These are phyloP conservation scores for Sebastes vulpes DNA, from an alignment of 2,797 vertebrate species.

Conservation along the genomic window DNA sequence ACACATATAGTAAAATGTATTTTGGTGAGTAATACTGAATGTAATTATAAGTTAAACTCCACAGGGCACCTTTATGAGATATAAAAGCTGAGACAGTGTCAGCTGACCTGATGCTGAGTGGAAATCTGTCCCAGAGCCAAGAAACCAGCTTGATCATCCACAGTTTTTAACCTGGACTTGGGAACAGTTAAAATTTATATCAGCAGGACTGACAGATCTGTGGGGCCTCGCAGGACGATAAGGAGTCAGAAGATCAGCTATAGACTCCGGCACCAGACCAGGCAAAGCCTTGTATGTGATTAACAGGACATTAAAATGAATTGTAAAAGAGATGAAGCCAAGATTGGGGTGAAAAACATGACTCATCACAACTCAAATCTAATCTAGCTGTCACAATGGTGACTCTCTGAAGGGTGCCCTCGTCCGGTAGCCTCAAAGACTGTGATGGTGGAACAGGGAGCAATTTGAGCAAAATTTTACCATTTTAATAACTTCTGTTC, in stretches of 20 bases:
- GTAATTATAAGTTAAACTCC: neutral
- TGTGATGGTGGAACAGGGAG: neutral
- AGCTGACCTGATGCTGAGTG: neutral
- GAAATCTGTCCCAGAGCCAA: neutral
- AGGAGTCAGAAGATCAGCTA: neutral
- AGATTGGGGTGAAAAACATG: neutral
- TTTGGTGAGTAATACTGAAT: neutral
- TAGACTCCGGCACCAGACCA: neutral
- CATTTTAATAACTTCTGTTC: neutral
- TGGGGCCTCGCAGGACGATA: neutral
- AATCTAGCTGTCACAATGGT: neutral
- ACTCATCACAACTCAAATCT: neutral
- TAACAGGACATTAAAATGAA: neutral
- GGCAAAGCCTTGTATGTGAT: neutral
- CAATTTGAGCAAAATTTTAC: neutral
- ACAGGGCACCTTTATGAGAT: neutral
- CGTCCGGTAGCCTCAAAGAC: neutral
- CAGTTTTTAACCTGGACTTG: neutral
- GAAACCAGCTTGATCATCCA: neutral
- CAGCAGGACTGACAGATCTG: neutral
- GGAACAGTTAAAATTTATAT: neutral
- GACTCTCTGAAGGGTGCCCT: neutral
- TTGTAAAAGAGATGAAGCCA: neutral
- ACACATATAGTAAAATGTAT: neutral
- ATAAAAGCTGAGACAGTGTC: neutral